Base-by-base conservation (phyloP, 2,888 invertebrate genomes). In the Drosophila atripex region DNA sequence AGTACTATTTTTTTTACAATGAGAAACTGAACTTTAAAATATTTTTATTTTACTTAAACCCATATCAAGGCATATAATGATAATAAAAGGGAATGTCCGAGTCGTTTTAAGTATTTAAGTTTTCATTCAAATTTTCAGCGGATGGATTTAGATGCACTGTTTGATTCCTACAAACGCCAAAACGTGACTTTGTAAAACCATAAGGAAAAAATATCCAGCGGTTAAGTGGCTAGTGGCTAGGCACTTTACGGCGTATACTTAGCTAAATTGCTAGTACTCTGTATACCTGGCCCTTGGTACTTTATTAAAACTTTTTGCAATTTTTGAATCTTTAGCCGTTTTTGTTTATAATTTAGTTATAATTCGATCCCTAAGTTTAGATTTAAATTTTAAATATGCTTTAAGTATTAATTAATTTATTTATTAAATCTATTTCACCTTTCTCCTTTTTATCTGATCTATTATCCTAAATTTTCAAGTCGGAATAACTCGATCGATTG, bases 361-460 rank as follows among this genome's bases (percentile, higher is more conserved):
- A 66, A 63, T 60, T 73, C 75, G 30, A 54, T 71, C 54, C 59
- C 77, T 83, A 87, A 63, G 65, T 35, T 14, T 35, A 35, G 14
- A 66, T 77, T 87, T 41, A 3, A 85, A 58, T 56, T 76, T 70
- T 73, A 65, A 66, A 77, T 86, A 54, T 68, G 64, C 56, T 79
- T 77, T 66, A 78, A 73, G 57, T 74, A 73, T 58, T 71, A 56
- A 50, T 65, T 79, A 75, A 64, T 73, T 78, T 85, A 77, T 79
- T 82, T 87, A 83, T 75, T 54, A 73, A 79, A 61, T 77, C 88
- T 83, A 88, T 87, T 83, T 82, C 86, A 87, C 86, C 88, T 87
- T 82, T 82, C 85, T 82, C 82, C 82, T 85, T 63, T 63, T 45
- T 63, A 45, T 82, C 80, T 73, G 75, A 71, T 85, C 61, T 72